phyloP scores from a whole-genome alignment of 2,113 vertebrate species.

The Sialia sialis region DNA sequence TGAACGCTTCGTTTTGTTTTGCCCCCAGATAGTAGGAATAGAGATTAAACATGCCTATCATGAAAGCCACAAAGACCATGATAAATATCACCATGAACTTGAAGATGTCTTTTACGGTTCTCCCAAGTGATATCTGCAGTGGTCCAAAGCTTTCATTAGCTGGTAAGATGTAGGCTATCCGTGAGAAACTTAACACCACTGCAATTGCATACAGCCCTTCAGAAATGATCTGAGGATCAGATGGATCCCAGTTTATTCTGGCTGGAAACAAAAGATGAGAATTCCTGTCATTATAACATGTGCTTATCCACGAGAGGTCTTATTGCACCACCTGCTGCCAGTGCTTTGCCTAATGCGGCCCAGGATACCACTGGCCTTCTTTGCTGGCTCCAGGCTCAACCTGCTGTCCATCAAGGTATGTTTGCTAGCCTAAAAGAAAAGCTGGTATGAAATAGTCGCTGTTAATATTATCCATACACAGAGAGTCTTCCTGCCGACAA shows the following conservation, averaged over 20 bases:
- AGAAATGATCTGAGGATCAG: constrained; percentile 94
- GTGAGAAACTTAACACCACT: constrained; percentile 93
- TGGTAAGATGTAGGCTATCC: constrained; percentile 93
- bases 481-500: background rate
- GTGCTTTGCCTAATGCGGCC: background rate
- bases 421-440: background rate
- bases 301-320: background rate
- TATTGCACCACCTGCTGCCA: background rate
- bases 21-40: constrained; percentile 94
- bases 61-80: constrained; percentile 97
- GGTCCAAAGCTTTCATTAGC: constrained; percentile 97
- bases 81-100: constrained; percentile 98
- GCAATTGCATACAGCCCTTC: constrained; percentile 97
- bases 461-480: background rate
- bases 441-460: background rate
- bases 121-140: constrained; percentile 92
- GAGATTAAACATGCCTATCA: constrained; percentile 98
- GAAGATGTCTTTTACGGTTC: constrained; percentile 96
- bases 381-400: background rate
- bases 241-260: constrained; percentile 89
- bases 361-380: background rate
- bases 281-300: background rate
- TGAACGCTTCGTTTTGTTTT: constrained; percentile 92
- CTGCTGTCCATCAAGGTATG: background rate
- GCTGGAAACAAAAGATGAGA: constrained; percentile 74